Evolutionary conservation across 2,888 invertebrate genomes (phyloP), one percentile per base, ranked within the genome.

Genomic region (Aphidoletes aphidimyza): DNA sequence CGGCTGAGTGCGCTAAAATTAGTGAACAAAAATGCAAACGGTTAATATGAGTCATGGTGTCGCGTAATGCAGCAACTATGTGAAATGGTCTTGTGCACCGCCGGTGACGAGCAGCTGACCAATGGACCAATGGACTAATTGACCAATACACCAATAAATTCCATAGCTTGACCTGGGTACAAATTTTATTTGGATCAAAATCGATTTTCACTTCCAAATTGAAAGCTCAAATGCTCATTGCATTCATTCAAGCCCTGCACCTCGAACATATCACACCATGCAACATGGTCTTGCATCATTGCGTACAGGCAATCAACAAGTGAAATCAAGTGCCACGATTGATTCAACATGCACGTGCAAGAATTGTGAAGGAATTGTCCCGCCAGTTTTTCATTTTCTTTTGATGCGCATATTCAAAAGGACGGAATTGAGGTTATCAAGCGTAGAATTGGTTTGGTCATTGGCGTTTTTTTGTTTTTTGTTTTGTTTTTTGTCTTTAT

Each of bases 281-380:
- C n/a, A 49, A n/a, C 49, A 17, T 49, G 3, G 3, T 9, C 17
- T 9, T 49, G n/a, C n/a, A 49, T 6, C 49, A n/a, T 6, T 49
- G 49, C 47, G 9, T 54, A 54, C 54, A 26, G 6, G 6, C n/a
- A 2, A 26, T 5, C 54, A 11, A 8, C n/a, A 54, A 17, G 22
- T 54, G 26, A 26, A 54, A 69, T 69, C 69, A 69, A 69, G 69
- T 69, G 69, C 69, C 14, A n/a, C 36, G 37, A 81, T 22, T 81
- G 81, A 37, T 81, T 37, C 22, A 81, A 81, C 81, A 81, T 81
- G 81, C 37, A 81, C 81, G 37, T 81, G 81, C 81, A 81, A 81
- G 81, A 81, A 81, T 37, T 34, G 34, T 17, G 5, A 30, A 69
- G 69, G 30, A 69, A 69, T n/a, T 81, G 81, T 81, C 14, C n/a